Percentiles rank a stretch among this genome's conserved stretches.
Conservation (phyloP, 2,113 vertebrate species). For the Apistogramma diplotaenia region DNA sequence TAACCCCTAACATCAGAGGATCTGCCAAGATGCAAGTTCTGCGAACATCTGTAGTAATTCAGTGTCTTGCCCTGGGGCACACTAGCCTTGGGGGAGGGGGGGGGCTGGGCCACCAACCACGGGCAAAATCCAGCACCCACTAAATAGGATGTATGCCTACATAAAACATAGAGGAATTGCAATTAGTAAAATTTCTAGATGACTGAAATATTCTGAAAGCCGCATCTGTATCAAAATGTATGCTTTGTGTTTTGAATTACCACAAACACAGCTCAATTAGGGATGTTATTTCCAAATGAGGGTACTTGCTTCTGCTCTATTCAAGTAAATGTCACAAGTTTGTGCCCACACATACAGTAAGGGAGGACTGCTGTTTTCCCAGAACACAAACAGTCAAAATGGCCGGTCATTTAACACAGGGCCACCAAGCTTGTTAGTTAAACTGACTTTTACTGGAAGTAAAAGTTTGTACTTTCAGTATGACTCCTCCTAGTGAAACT, state of each 20-base stretch:
- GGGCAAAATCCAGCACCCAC: neutral
- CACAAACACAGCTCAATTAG: neutral
- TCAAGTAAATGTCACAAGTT: neutral
- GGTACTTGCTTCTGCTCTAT: neutral
- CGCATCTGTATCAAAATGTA: neutral
- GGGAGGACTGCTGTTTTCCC: slow-evolving; percentile 9
- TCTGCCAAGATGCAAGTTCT: neutral
- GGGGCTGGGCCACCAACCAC: neutral
- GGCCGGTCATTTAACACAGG: neutral
- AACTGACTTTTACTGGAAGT: slow-evolving; percentile 32
- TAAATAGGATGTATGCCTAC: neutral
- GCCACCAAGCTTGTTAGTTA: neutral
- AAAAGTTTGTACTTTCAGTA: neutral
- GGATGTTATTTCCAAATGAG: neutral
- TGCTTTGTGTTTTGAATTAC: neutral
- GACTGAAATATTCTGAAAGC: neutral
- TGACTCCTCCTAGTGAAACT: slow-evolving; percentile 6
- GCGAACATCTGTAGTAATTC: neutral
- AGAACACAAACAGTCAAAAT: slow-evolving; percentile 19
- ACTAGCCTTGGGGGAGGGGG: neutral
- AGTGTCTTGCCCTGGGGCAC: neutral
- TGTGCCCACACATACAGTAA: slow-evolving; percentile 13
- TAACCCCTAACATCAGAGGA: neutral
- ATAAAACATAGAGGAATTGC: neutral
- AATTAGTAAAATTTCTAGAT: neutral